phyloP scores from a whole-genome alignment of 2,113 vertebrate genomes.

The Dasyurus viverrinus region DNA sequence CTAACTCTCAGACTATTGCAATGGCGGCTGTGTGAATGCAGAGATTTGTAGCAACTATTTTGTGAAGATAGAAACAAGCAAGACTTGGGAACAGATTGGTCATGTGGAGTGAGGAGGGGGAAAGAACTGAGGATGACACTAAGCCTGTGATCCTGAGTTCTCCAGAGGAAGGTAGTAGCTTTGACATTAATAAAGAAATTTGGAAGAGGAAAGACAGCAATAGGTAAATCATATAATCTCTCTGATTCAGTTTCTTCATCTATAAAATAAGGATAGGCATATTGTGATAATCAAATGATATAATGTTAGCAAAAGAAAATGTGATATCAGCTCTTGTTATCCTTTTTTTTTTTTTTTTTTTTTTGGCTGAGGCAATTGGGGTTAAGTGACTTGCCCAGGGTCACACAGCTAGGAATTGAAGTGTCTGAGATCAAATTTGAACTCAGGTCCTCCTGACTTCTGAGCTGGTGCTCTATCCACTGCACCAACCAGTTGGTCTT shows the following conservation, averaged over 20 bases:
- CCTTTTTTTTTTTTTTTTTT: too few relatives aligned
- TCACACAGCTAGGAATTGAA: too few relatives aligned
- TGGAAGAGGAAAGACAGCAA: neutral
- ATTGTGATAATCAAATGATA: too few relatives aligned
- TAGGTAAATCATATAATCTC: neutral
- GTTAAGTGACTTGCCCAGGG: too few relatives aligned
- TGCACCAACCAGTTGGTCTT: too few relatives aligned
- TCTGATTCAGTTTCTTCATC: neutral
- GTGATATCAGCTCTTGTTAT: too few relatives aligned
- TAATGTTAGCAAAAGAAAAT: too few relatives aligned
- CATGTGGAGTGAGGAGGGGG: neutral
- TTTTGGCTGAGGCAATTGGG: too few relatives aligned
- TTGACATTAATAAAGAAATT: neutral
- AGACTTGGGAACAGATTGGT: neutral
- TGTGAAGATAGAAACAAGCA: neutral
- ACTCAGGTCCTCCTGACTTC: too few relatives aligned
- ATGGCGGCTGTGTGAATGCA: neutral
- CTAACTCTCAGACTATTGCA: neutral
- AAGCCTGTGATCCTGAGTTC: neutral
- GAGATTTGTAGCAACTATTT: neutral
- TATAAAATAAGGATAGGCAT: neutral
- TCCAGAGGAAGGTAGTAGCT: neutral
- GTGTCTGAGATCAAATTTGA: too few relatives aligned
- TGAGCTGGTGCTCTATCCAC: too few relatives aligned
- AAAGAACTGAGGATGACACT: neutral